A percentile compares a stretch with the other conserved stretches of the same genome.
Evolutionary conservation across 2,797 vertebrate species (phyloP).

Genomic region (Lerista edwardsae): DNA sequence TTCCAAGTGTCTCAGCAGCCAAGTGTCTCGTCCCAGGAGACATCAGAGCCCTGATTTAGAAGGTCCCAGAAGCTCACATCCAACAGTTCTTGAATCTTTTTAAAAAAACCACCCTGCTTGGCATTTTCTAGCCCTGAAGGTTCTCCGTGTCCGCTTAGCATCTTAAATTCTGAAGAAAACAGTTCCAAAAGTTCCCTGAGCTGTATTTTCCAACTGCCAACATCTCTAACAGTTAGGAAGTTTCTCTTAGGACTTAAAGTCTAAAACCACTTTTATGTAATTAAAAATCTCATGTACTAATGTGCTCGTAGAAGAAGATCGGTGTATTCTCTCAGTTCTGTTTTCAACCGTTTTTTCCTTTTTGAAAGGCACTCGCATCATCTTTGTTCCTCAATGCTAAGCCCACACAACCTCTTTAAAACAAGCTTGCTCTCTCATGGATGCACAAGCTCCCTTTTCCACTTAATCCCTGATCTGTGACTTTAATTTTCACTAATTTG

Average conservation of each 20-base stretch:
- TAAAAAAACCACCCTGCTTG: not conserved
- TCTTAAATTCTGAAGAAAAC: not conserved
- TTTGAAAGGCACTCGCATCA: not conserved
- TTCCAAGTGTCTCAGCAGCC: not conserved
- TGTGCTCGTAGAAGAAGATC: not conserved
- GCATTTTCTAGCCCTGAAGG: not conserved
- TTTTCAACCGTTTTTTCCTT: not conserved
- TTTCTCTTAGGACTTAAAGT: not conserved
- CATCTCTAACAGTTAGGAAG: not conserved
- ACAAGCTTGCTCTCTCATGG: not conserved
- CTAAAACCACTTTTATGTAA: not conserved
- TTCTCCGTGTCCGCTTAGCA: not conserved
- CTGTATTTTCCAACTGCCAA: not conserved
- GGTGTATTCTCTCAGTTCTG: not conserved
- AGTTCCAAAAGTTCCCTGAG: not conserved
- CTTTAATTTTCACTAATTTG: not conserved
- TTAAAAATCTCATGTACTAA: not conserved
- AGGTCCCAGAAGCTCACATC: not conserved
- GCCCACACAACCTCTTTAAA: too few relatives aligned
- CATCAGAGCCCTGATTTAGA: not conserved
- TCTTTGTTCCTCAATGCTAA: not conserved
- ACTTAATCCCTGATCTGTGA: too few relatives aligned
- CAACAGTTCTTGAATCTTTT: not conserved
- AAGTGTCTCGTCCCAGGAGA: not conserved
- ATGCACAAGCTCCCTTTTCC: too few relatives aligned